A percentile compares a stretch with the other conserved stretches of the same genome.
Conservation (phyloP, 2,113 vertebrate genomes). For the Spea multiplicata region DNA sequence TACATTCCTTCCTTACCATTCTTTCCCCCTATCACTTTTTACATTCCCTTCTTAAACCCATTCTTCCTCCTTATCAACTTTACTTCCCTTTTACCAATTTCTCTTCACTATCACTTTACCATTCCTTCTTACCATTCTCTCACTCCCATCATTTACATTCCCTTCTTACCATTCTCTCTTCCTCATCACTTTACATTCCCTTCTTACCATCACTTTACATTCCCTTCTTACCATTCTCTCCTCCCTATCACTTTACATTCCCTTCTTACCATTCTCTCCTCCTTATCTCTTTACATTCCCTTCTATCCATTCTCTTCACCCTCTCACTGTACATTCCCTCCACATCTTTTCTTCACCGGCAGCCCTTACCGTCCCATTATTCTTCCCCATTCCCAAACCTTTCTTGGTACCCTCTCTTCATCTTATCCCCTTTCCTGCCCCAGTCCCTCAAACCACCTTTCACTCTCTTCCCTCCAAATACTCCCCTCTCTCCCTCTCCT, state of each 20-base stretch:
- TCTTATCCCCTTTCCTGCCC: not conserved
- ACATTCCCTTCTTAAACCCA: not conserved
- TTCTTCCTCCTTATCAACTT: no score
- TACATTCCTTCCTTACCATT: not conserved
- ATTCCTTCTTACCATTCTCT: not conserved
- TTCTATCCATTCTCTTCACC: no score
- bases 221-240: not conserved
- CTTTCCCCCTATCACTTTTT: not conserved
- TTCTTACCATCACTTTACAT: not conserved
- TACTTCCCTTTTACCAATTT: no score
- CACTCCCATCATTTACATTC: no score
- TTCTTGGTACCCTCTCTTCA: not conserved
- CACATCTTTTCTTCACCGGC: not conserved
- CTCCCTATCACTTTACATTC: no score
- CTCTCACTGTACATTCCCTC: not conserved
- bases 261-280: no score
- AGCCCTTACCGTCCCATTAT: not conserved
- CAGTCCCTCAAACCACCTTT: not conserved
- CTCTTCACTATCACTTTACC: slow-evolving; percentile 12
- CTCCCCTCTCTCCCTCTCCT: not conserved
- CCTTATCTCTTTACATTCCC: no score
- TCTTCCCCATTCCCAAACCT: not conserved
- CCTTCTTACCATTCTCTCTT: not conserved
- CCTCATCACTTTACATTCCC: not conserved
- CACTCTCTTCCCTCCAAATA: not conserved